Evolutionary conservation across 2,888 invertebrate genomes (phyloP).

Genomic region (Latrodectus hesperus): DNA sequence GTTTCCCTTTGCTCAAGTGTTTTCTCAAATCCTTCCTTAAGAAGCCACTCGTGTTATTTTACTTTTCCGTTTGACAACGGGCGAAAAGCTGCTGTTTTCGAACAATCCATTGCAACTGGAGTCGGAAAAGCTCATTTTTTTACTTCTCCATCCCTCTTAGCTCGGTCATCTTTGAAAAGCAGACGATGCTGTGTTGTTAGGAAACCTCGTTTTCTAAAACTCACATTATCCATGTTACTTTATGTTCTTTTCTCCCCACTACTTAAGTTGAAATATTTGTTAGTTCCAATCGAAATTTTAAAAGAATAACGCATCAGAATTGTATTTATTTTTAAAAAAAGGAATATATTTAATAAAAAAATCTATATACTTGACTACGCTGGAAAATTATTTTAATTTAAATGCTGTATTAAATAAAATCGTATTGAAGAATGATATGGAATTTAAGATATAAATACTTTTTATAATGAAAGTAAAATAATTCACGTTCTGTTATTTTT

Average conservation of each 20-base stretch:
- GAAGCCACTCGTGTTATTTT: slow-evolving; percentile 52
- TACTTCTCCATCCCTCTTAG: slow-evolving; percentile 7
- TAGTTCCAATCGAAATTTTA: background rate
- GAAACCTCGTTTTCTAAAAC: slow-evolving; percentile 28
- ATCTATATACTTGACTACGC: too few species aligned
- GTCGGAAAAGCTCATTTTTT: slow-evolving; percentile 12
- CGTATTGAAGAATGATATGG: too few species aligned
- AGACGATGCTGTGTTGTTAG: slow-evolving; percentile 23
- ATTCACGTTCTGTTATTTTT: too few species aligned
- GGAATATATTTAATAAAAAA: too few species aligned
- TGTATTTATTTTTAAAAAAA: too few species aligned
- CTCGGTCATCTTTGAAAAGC: slow-evolving; percentile 50
- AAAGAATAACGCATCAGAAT: too few species aligned
- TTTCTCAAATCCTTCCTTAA: slow-evolving; percentile 63
- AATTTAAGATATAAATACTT: too few species aligned
- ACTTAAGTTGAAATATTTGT: background rate
- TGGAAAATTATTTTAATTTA: too few species aligned
- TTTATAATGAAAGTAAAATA: too few species aligned
- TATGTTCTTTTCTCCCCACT: background rate
- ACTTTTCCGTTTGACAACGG: slow-evolving; percentile 44
- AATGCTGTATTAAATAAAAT: too few species aligned
- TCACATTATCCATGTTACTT: slow-evolving; percentile 13
- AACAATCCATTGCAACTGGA: slow-evolving; percentile 33
- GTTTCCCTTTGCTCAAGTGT: slow-evolving; percentile 63
- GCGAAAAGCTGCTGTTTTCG: slow-evolving; percentile 12